Percentiles rank a stretch among this genome's conserved stretches.
Evolutionary conservation across 2,888 invertebrate genomes (phyloP).

Genomic region (Pomacea canaliculata): DNA sequence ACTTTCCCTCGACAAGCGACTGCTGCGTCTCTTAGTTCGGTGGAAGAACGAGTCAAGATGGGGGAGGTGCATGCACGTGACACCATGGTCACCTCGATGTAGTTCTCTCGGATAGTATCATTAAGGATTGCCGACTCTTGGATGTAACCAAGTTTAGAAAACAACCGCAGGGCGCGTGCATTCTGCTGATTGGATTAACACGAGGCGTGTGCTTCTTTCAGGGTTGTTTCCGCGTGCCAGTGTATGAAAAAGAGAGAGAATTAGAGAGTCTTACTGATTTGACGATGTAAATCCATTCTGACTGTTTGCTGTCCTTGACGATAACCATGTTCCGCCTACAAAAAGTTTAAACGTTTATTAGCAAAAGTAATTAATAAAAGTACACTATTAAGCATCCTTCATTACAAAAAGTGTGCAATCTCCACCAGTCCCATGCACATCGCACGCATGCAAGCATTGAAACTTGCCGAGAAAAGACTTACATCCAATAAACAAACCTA

Average conservation of each 20-base stretch:
- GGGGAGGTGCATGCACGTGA: background rate
- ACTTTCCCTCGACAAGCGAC: background rate
- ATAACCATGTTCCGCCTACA: constrained; percentile 63
- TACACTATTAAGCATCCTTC: background rate
- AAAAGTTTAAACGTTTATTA: background rate
- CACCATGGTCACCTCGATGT: background rate
- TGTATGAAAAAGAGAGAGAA: too few species aligned
- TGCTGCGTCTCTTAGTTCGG: background rate
- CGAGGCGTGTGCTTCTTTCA: background rate
- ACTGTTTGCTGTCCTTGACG: constrained; percentile 60
- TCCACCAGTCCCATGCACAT: too few species aligned
- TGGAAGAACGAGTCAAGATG: background rate
- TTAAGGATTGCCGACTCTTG: too few species aligned
- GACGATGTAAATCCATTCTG: constrained; percentile 67
- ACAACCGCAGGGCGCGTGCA: too few species aligned
- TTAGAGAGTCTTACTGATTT: constrained; percentile 59
- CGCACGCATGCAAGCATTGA: background rate
- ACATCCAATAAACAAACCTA: background rate
- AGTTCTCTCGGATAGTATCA: too few species aligned
- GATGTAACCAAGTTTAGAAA: too few species aligned
- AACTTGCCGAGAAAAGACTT: background rate
- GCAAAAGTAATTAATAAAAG: background rate
- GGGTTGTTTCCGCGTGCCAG: background rate
- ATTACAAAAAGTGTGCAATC: background rate
- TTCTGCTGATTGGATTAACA: too few species aligned